These are phyloP conservation scores for Eupithecia pulchellata DNA, from an alignment of 2,888 invertebrate species.

Conservation along the genomic window DNA sequence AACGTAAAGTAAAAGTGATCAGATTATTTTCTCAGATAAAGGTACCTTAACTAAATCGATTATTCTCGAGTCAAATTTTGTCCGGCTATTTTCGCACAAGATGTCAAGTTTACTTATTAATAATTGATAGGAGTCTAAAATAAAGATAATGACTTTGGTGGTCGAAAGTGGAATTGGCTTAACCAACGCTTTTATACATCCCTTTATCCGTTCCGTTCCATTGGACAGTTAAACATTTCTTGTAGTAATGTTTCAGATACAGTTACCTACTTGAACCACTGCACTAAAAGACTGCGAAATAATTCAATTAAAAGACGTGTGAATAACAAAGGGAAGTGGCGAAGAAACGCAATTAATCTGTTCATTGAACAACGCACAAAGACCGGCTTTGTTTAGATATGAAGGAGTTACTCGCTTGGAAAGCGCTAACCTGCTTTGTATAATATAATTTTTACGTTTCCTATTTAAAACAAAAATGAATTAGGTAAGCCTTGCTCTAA, in stretches of 20 bases:
- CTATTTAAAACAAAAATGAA: neutral
- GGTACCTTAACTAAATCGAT: too few species aligned
- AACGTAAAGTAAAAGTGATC: too few species aligned
- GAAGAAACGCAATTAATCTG: constrained; percentile 79
- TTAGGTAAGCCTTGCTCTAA: neutral
- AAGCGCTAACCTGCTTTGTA: constrained; percentile 54
- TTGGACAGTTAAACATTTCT: neutral
- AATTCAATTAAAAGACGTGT: constrained; percentile 68
- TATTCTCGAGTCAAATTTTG: neutral
- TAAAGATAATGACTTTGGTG: neutral
- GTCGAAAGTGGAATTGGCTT: neutral
- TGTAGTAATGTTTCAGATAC: neutral
- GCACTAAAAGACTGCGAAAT: constrained; percentile 44
- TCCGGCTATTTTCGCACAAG: neutral
- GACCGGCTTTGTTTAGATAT: constrained; percentile 71
- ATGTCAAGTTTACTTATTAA: neutral
- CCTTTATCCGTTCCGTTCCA: neutral
- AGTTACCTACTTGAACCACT: neutral
- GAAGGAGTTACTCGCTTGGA: constrained; percentile 63
- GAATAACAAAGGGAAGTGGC: constrained; percentile 64
- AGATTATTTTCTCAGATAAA: too few species aligned
- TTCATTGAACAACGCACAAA: constrained; percentile 76
- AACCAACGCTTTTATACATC: neutral
- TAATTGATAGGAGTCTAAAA: neutral
- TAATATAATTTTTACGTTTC: constrained; percentile 30